Conservation (phyloP, 2,888 invertebrate species). For the Anthrax anthrax region DNA sequence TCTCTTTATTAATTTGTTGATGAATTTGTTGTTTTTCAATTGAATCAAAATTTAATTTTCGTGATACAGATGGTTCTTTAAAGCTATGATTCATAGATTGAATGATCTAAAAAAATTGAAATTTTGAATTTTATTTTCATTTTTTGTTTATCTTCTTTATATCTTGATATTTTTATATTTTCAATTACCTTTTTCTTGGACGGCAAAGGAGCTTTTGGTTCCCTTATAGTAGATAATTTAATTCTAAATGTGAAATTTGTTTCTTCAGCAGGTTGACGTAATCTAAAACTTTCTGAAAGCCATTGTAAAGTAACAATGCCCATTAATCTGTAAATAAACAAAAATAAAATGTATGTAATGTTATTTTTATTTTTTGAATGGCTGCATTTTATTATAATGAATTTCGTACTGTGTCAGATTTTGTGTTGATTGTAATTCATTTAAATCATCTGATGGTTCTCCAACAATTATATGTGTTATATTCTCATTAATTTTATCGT, state of each 20-base stretch:
- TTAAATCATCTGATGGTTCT: no score
- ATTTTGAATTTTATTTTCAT: not conserved
- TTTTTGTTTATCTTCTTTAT: not conserved
- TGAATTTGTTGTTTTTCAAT: not conserved
- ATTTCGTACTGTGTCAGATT: no score
- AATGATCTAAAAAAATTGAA: conserved; percentile 18
- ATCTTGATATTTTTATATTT: no score
- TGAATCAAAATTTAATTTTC: conserved; percentile 16
- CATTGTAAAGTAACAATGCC: conserved; percentile 52
- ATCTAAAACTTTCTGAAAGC: conserved; percentile 58
- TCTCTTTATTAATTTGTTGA: not conserved
- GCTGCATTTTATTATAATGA: not conserved
- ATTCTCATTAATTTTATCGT: conserved; percentile 58
- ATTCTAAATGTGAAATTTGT: conserved; percentile 31
- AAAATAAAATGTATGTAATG: not conserved
- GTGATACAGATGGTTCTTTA: conserved; percentile 28
- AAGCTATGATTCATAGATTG: conserved; percentile 32
- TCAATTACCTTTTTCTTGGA: conserved; percentile 42
- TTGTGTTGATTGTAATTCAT: not conserved
- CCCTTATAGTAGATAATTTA: conserved; percentile 20
- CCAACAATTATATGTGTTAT: conserved; percentile 71
- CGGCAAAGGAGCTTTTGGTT: conserved; percentile 41
- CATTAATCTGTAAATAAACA: not conserved
- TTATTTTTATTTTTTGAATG: not conserved
- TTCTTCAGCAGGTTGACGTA: conserved; percentile 42